These are phyloP conservation scores for Asbolus verrucosus DNA, from an alignment of 1,140 invertebrate genomes.

Conservation along the genomic window DNA sequence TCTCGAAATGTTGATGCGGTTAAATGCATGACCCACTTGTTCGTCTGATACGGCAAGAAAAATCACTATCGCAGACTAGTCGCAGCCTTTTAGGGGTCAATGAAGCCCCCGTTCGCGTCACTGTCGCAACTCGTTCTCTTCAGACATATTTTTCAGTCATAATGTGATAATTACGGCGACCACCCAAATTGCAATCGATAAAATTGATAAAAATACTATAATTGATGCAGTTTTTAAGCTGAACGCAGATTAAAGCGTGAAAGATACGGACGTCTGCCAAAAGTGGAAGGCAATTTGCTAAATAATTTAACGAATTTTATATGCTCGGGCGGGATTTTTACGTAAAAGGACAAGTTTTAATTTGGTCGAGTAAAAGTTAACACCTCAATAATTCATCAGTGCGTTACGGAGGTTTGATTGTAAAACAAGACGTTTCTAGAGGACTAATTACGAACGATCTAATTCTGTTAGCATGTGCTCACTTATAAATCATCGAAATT, in stretches of 20 bases:
- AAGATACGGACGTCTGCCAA: constrained; percentile 20
- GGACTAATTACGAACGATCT: background rate
- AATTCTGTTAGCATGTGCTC: too few relatives aligned
- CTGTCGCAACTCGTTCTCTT: background rate
- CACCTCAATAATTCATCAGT: background rate
- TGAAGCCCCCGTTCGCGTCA: background rate
- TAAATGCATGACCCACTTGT: too few relatives aligned
- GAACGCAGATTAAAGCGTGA: background rate
- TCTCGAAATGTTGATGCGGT: too few relatives aligned
- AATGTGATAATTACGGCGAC: constrained; percentile 9
- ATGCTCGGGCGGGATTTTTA: constrained; percentile 13
- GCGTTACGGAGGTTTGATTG: too few relatives aligned
- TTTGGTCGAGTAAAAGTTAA: constrained; percentile 9
- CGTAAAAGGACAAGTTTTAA: constrained; percentile 31
- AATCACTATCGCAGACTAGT: too few relatives aligned
- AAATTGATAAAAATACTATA: constrained; percentile 39
- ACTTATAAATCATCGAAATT: too few relatives aligned
- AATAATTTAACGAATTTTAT: constrained; percentile 24
- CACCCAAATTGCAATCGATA: constrained; percentile 28
- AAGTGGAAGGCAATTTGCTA: constrained; percentile 20
- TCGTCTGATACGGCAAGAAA: too few relatives aligned
- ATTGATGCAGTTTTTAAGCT: constrained; percentile 7
- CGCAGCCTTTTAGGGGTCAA: too few relatives aligned
- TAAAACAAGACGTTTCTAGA: background rate
- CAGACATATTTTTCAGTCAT: background rate